Evolutionary conservation across 1,140 invertebrate genomes (phyloP).

Genomic region (Orchestia grillus): DNA sequence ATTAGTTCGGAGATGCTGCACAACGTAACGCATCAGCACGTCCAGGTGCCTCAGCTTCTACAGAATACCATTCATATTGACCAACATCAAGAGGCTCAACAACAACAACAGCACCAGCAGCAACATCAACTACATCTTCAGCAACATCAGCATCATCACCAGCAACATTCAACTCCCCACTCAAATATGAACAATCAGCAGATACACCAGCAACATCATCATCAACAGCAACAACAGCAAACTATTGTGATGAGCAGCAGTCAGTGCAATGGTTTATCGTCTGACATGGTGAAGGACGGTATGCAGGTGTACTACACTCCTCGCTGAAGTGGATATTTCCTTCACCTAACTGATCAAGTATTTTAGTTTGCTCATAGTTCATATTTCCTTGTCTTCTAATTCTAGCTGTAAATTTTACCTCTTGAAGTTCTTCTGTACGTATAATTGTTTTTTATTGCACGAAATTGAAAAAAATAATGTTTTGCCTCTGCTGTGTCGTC

Average conservation of each 20-base stretch:
- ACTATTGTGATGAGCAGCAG: constrained; percentile 63
- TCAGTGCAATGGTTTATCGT: constrained; percentile 56
- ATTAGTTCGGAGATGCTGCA: constrained; percentile 25
- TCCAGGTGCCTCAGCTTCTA: neutral
- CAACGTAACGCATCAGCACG: neutral
- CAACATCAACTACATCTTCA: neutral
- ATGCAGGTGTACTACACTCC: constrained; percentile 64
- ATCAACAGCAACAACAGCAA: constrained; percentile 63
- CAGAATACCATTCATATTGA: constrained; percentile 36
- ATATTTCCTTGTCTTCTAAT: neutral
- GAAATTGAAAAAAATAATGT: neutral
- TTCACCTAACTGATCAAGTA: neutral
- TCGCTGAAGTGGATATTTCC: neutral
- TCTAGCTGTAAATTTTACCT: neutral
- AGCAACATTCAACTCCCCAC: neutral
- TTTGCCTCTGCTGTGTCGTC: neutral
- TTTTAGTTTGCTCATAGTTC: neutral
- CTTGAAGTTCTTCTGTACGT: neutral
- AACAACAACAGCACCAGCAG: neutral
- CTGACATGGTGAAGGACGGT: constrained; percentile 60
- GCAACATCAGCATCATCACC: constrained; percentile 18
- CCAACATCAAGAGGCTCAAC: neutral
- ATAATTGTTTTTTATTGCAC: neutral
- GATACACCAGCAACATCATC: constrained; percentile 54
- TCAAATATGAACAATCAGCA: constrained; percentile 53